Base-by-base conservation (phyloP, 2,888 invertebrate species). In the Daptonema setosum region DNA sequence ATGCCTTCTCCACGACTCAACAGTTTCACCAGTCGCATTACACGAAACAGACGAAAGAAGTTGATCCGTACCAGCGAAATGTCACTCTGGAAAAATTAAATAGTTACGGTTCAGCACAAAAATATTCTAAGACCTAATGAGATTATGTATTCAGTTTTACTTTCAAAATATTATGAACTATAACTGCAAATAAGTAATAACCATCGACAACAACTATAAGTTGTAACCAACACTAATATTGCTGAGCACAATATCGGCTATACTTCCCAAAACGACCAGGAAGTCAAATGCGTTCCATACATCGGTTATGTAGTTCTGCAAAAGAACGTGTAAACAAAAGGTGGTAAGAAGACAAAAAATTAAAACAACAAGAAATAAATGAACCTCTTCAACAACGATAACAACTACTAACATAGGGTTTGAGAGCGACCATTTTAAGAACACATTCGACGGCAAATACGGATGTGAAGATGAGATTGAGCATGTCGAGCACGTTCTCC, bases 241-340 rank as follows among this genome's bases (percentile, higher is more conserved):
- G 25, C 54, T 30, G n/a, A 26, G 88, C 43, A 93, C 88, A 68
- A 93, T 93, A 74, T 93, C 91, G 66, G 91, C 87, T 72, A 91
- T 88, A 75, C 88, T 88, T 67, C 91, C 91, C 61, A 91, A 76
- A 2, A 93, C 91, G 68, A 93, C 90, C 68, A 91, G 84, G 73
- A 93, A 91, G 76, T 93, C 91, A 71, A 91, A 90, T 1, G 87
- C 85, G 74, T 93, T 93, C 91, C 91, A 93, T 24, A 88, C 87
- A 73, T 93, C 91, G 30, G 90, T 87, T 70, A 93, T 91, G 74
- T 93, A 93, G 74, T 91, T 91, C 87, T 90, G 29, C 8, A 30
- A 52, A 11, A 20, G 11, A 29, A 20, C 24, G 2, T 28, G 25
- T 22, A n/a, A n/a, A n/a, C n/a, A n/a, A n/a, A n/a, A n/a, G n/a